Percentiles rank a stretch among this genome's conserved stretches.
Evolutionary conservation across 1,140 invertebrate genomes (phyloP).

Genomic region (Trachymyrmex cornetzi): DNA sequence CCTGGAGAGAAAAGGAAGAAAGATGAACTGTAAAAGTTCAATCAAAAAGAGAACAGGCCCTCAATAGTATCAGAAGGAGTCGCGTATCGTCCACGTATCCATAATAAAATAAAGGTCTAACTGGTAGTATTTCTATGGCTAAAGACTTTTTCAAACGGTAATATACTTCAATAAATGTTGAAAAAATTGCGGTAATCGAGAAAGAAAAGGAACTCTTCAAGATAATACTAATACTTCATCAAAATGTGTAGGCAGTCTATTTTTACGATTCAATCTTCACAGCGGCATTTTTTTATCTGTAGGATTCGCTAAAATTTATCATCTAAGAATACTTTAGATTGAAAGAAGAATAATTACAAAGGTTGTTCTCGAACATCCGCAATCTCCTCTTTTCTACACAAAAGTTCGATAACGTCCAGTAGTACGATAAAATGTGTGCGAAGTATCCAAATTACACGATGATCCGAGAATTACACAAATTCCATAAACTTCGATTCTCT

Average conservation of each 20-base stretch:
- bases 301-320: neutral
- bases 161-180: neutral
- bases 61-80: no score
- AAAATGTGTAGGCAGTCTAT: neutral
- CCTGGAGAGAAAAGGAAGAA: no score
- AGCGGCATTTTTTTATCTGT: conserved; percentile 3
- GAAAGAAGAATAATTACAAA: conserved; percentile 19
- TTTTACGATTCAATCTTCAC: conserved; percentile 8
- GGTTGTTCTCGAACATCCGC: neutral
- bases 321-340: conserved; percentile 1
- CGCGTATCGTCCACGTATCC: no score
- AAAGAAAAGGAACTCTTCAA: neutral
- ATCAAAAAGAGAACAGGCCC: no score
- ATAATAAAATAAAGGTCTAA: no score
- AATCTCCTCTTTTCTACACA: conserved; percentile 22
- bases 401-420: conserved; percentile 8
- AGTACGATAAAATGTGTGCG: neutral
- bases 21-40: no score
- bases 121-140: no score
- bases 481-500: neutral
- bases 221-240: neutral
- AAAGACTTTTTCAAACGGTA: neutral
- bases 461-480: neutral
- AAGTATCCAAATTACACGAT: neutral
- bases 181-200: neutral